phyloP scores from a whole-genome alignment of 2,113 vertebrate genomes.

The Percina caprodes region DNA sequence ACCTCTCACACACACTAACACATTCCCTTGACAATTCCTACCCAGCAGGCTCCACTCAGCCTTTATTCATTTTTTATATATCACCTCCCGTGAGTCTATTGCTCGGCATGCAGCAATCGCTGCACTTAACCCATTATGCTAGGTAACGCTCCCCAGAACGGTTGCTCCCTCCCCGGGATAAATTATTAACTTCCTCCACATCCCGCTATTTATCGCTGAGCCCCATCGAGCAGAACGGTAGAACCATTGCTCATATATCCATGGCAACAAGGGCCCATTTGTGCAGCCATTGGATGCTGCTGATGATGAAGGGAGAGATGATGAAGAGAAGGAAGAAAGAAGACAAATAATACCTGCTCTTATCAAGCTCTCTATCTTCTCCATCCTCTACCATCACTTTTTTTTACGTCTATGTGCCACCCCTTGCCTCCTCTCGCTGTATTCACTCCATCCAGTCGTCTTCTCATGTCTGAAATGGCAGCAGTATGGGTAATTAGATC shows the following conservation, averaged over 20 bases:
- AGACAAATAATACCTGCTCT: conserved; percentile 70
- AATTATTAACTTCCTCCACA: conserved; percentile 85
- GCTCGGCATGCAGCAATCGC: conserved; percentile 74
- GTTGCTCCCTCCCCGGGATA: conserved; percentile 77
- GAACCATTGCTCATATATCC: conserved; percentile 76
- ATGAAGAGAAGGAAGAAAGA: conserved; percentile 60
- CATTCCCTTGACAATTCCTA: conserved; percentile 72
- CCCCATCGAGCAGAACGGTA: conserved; percentile 70
- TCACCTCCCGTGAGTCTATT: conserved; percentile 75
- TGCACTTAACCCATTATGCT: conserved; percentile 85
- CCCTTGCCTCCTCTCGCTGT: conserved; percentile 37
- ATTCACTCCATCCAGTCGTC: conserved; percentile 55
- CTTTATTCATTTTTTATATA: conserved; percentile 83
- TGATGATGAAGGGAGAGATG: conserved; percentile 68
- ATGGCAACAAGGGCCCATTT: conserved; percentile 81
- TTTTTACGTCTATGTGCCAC: conserved; percentile 14
- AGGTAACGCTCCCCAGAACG: conserved; percentile 72
- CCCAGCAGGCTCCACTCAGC: conserved; percentile 79
- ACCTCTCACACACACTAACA: conserved; percentile 10
- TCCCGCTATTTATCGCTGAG: conserved; percentile 80
- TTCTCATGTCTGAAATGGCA: conserved; percentile 69
- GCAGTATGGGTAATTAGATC: conserved; percentile 81
- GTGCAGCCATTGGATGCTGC: conserved; percentile 72
- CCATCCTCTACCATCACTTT: conserved; percentile 16
- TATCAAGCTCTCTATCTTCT: conserved; percentile 43